Conservation (phyloP, 2,113 vertebrate species). For the Platysternon megacephalum region DNA sequence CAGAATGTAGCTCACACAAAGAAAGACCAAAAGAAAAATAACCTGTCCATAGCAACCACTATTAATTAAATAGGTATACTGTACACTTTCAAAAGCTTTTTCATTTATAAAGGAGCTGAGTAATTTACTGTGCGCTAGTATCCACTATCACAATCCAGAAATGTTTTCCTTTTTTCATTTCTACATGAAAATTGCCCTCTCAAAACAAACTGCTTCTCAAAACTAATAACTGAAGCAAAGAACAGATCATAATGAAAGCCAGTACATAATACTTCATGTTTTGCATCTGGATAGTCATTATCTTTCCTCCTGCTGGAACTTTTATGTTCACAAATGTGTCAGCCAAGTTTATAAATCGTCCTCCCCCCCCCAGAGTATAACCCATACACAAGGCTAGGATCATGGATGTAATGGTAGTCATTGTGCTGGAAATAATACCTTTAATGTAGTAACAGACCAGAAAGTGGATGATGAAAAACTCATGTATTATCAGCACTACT, state of each 20-base stretch:
- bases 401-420: background rate
- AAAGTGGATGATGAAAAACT: background rate
- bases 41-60: background rate
- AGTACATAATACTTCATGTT: background rate
- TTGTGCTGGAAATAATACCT: background rate
- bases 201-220: background rate
- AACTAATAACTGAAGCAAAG: background rate
- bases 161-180: background rate
- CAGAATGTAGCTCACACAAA: background rate
- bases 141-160: background rate
- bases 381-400: background rate
- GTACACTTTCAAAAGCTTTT: background rate
- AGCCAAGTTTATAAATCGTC: background rate
- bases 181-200: background rate
- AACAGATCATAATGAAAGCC: background rate
- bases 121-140: background rate
- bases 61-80: background rate
- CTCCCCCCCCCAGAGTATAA: background rate
- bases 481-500: background rate
- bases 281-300: background rate
- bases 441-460: background rate
- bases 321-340: background rate
- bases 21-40: background rate
- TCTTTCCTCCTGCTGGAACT: background rate
- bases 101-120: background rate